Evolutionary conservation across 2,113 vertebrate genomes (phyloP).

Genomic region (Piliocolobus tephrosceles): DNA sequence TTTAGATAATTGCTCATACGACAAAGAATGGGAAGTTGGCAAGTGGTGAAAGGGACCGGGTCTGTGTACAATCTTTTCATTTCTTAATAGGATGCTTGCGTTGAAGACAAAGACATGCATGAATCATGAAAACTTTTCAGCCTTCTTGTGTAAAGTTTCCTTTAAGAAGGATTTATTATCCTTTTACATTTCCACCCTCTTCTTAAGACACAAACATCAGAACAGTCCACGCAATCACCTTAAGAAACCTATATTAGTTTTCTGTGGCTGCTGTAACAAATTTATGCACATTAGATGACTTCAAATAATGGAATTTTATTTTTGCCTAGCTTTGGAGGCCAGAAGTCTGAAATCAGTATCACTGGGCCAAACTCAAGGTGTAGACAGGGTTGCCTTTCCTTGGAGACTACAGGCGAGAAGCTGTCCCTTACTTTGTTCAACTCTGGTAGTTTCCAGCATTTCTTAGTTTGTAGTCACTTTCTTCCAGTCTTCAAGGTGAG

Average conservation of each 20-base stretch:
- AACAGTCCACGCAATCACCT: neutral
- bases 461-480: neutral
- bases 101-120: neutral
- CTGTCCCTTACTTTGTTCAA: neutral
- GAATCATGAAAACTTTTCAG: neutral
- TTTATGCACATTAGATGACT: neutral
- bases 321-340: neutral
- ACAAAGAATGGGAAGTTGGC: neutral
- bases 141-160: neutral
- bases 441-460: no score
- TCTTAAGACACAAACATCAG: neutral
- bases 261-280: neutral
- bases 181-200: fast-evolving
- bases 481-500: neutral
- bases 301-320: neutral
- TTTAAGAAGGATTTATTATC: neutral
- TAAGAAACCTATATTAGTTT: neutral
- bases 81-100: neutral
- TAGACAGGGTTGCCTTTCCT: neutral
- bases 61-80: neutral
- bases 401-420: neutral
- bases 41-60: fast-evolving
- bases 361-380: neutral
- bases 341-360: neutral
- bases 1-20: neutral